Percentiles rank a stretch among this genome's conserved stretches.
Evolutionary conservation across 2,113 vertebrate species (phyloP).

Genomic region (Morone chrysops): DNA sequence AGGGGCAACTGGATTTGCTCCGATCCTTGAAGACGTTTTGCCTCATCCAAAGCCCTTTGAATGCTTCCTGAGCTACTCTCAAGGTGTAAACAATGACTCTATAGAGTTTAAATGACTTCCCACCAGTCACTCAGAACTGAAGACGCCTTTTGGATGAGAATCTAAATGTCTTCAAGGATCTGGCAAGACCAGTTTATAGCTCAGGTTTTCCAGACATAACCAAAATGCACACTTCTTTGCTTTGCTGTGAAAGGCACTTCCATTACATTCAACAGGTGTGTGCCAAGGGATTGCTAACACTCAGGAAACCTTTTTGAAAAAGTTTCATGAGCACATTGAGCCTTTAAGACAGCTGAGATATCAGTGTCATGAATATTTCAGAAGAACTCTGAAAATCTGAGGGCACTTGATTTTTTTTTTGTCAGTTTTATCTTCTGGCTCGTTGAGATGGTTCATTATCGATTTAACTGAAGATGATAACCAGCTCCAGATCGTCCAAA

Average conservation of each 20-base stretch:
- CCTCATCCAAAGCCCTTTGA: not conserved
- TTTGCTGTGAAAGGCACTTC: constrained; percentile 11
- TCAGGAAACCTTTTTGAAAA: constrained; percentile 1
- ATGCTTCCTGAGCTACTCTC: not conserved
- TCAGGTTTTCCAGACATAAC: not conserved
- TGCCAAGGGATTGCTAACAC: constrained; percentile 6
- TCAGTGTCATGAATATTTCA: constrained; percentile 49
- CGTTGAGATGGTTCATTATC: constrained; percentile 54
- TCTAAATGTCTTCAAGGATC: not conserved
- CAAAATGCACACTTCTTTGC: not conserved
- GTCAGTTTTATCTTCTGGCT: constrained; percentile 29
- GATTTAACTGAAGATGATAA: constrained; percentile 38
- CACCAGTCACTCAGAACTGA: not conserved
- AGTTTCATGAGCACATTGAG: constrained; percentile 26
- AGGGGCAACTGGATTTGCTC: not conserved
- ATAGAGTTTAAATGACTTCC: not conserved
- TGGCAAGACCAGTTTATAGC: no score
- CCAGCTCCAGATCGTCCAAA: constrained; percentile 32
- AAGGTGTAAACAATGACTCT: not conserved
- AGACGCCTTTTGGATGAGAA: not conserved
- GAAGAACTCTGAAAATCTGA: constrained; percentile 25
- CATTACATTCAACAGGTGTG: constrained; percentile 15
- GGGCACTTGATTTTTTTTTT: not conserved
- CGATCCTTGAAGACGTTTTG: not conserved
- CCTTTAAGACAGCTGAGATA: constrained; percentile 27